A percentile compares a stretch with the other conserved stretches of the same genome.
Conservation (phyloP, 2,797 vertebrate genomes). For the Trachops cirrhosus region DNA sequence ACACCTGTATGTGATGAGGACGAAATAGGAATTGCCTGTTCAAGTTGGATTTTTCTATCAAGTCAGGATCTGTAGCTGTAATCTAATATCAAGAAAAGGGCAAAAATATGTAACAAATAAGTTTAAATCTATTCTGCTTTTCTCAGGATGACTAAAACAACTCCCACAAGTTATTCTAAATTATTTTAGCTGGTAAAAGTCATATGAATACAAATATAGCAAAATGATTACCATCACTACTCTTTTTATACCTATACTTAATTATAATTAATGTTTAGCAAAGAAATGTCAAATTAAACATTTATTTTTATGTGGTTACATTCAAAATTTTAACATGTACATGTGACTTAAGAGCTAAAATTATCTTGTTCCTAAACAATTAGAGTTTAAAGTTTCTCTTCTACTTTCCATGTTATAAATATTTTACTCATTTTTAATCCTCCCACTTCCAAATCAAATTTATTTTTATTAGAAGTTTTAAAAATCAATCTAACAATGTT, state of each 20-base stretch:
- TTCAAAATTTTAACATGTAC: conserved; percentile 6
- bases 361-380: neutral
- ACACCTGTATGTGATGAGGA: conserved; percentile 97
- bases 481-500: conserved; percentile 1
- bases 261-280: neutral
- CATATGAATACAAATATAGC: neutral
- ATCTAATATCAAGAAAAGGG: conserved; percentile 84
- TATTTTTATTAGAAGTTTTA: conserved; percentile 2
- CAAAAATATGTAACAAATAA: conserved; percentile 49
- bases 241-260: conserved; percentile 7
- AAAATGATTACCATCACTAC: neutral
- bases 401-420: neutral
- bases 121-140: conserved; percentile 24
- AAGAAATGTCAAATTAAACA: neutral
- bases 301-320: neutral
- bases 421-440: neutral
- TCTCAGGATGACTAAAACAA: neutral
- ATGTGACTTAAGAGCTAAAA: neutral
- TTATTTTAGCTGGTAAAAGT: conserved; percentile 26
- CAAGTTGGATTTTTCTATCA: conserved; percentile 99
- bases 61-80: conserved; percentile 96
- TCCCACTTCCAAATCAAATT: neutral
- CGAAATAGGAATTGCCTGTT: conserved; percentile 99
- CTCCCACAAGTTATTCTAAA: neutral
- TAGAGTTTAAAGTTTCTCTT: neutral